Percentiles rank a stretch among this genome's conserved stretches.
phyloP scores from a whole-genome alignment of 2,113 vertebrate genomes.

The Archilochus colubris region DNA sequence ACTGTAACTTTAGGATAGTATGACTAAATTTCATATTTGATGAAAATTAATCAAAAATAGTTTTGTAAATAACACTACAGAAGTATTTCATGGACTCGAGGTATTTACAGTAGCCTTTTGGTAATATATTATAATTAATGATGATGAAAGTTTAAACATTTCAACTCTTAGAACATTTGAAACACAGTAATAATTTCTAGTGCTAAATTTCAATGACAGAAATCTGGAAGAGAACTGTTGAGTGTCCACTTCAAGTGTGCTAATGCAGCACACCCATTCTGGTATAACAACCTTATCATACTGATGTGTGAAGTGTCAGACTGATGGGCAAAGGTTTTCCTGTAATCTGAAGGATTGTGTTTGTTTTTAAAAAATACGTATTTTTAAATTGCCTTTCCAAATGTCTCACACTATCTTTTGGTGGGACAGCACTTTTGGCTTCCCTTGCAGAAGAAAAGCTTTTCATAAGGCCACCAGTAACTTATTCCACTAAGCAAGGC shows the following conservation, averaged over 20 bases:
- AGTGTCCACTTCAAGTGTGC: background rate
- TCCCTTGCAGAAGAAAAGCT: background rate
- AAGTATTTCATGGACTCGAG: background rate
- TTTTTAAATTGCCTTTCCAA: background rate
- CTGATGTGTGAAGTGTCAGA: background rate
- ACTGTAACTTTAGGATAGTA: background rate
- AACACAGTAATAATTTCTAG: background rate
- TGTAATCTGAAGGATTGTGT: background rate
- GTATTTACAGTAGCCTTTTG: background rate
- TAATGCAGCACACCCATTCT: background rate
- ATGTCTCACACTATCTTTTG: background rate
- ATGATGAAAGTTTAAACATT: background rate
- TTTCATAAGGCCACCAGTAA: background rate
- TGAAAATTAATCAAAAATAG: background rate
- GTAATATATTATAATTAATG: background rate
- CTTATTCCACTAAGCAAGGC: background rate
- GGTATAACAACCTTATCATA: background rate
- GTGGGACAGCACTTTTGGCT: background rate
- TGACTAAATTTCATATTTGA: background rate
- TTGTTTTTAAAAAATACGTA: background rate
- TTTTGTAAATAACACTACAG: background rate
- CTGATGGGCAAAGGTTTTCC: background rate
- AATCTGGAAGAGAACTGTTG: background rate
- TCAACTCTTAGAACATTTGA: background rate
- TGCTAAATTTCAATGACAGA: background rate